Evolutionary conservation across 2,888 invertebrate species (phyloP).

Genomic region (Drosophila borborema): DNA sequence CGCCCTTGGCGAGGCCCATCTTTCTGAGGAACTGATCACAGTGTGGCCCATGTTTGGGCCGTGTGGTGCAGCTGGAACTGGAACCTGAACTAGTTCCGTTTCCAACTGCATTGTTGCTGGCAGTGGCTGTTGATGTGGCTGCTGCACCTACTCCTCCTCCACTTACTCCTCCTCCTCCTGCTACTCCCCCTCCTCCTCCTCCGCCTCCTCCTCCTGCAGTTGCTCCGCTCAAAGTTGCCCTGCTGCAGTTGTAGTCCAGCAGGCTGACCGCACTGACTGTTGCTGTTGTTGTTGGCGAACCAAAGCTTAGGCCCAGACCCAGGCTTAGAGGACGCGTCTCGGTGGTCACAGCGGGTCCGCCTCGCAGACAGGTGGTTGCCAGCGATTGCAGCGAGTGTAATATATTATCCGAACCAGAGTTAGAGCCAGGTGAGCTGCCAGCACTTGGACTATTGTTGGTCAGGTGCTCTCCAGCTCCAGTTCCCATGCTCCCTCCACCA

Average conservation of each 20-base stretch:
- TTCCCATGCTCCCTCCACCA: slow-evolving; percentile 9
- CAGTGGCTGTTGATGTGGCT: slow-evolving; percentile 51
- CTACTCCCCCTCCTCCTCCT: slow-evolving; percentile 1
- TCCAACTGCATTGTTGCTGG: slow-evolving; percentile 38
- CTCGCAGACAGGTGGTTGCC: slow-evolving; percentile 83
- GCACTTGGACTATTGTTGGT: slow-evolving; percentile 58
- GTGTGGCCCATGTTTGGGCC: slow-evolving; percentile 85
- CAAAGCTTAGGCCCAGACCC: slow-evolving; percentile 35
- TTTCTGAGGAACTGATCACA: slow-evolving; percentile 85
- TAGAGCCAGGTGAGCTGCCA: slow-evolving; percentile 59
- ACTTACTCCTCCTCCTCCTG: slow-evolving; percentile 13
- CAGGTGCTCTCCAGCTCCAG: slow-evolving; percentile 13
- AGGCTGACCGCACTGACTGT: slow-evolving; percentile 43
- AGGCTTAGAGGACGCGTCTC: slow-evolving; percentile 55
- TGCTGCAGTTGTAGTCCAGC: slow-evolving; percentile 43
- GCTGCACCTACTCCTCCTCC: slow-evolving; percentile 21
- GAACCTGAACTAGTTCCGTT: slow-evolving; percentile 10
- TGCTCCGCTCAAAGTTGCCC: slow-evolving; percentile 8
- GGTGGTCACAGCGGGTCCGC: slow-evolving; percentile 50
- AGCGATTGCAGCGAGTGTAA: slow-evolving; percentile 84
- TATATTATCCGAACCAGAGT: slow-evolving; percentile 74
- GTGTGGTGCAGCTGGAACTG: slow-evolving; percentile 56
- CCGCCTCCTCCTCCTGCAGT: slow-evolving; percentile 11
- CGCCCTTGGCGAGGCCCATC: slow-evolving; percentile 84
- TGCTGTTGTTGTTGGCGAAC: slow-evolving; percentile 11